A percentile compares a stretch with the other conserved stretches of the same genome.
Evolutionary conservation across 23 tunicate genomes (phyloP).

Genomic region (Clavelina lepadiformis): DNA sequence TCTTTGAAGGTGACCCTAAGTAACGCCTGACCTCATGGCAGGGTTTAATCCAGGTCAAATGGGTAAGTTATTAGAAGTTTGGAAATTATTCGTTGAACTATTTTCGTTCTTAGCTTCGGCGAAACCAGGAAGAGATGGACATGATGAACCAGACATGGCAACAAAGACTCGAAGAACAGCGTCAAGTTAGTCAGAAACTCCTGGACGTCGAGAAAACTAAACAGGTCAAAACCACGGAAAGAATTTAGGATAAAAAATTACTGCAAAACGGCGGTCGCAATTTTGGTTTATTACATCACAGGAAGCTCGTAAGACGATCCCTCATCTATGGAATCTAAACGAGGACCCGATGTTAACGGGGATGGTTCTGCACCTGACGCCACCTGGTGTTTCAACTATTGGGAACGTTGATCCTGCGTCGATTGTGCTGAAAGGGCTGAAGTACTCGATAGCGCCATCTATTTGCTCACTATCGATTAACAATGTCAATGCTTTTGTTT

Average conservation of each 20-base stretch:
- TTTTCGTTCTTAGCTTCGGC: constrained; percentile 54
- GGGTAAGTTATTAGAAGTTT: too few relatives aligned
- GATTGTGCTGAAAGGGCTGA: constrained; percentile 59
- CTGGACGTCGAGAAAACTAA: constrained; percentile 50
- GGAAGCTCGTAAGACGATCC: constrained; percentile 73
- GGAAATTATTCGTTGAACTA: too few relatives aligned
- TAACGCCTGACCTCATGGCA: too few relatives aligned
- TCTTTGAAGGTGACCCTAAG: too few relatives aligned
- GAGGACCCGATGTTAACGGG: constrained; percentile 91
- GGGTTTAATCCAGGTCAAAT: too few relatives aligned
- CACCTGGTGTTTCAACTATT: constrained; percentile 30
- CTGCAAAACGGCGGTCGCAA: neutral
- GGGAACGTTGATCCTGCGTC: constrained; percentile 60
- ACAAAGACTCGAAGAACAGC: constrained; percentile 75
- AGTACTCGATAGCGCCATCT: constrained; percentile 19
- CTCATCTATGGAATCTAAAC: constrained; percentile 88
- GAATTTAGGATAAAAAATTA: neutral
- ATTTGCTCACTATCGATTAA: neutral
- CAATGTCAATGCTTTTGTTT: neutral
- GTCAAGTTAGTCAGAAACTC: constrained; percentile 31
- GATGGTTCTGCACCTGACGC: constrained; percentile 79
- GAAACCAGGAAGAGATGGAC: constrained; percentile 86
- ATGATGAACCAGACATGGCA: constrained; percentile 81
- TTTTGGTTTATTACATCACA: neutral
- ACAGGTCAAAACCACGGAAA: constrained; percentile 44